Evolutionary conservation across 2,797 vertebrate species (phyloP).

Genomic region (Sus cebifrons): DNA sequence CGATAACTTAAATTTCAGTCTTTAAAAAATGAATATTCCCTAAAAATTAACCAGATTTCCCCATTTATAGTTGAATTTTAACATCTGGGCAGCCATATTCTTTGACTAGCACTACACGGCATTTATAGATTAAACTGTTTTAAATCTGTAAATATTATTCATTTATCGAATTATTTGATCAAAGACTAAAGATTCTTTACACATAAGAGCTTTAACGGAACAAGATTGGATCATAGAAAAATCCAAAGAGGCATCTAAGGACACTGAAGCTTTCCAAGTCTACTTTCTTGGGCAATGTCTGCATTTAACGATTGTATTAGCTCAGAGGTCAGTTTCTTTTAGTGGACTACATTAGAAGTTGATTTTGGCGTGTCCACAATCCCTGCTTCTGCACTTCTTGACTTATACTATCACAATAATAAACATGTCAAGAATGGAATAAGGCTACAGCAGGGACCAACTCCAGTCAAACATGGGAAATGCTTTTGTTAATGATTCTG

Average conservation of each 20-base stretch:
- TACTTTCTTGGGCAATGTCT: background rate
- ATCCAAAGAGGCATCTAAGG: background rate
- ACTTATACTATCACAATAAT: conserved; percentile 19
- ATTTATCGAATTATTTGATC: conserved; percentile 24
- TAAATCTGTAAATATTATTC: background rate
- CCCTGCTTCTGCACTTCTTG: background rate
- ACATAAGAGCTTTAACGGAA: background rate
- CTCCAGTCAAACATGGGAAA: background rate
- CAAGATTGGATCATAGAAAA: background rate
- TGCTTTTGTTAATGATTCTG: conserved; percentile 42
- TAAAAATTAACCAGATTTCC: conserved; percentile 44
- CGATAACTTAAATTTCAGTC: conserved; percentile 32
- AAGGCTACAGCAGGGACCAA: background rate
- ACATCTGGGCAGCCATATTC: background rate
- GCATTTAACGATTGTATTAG: background rate
- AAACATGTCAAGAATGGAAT: conserved; percentile 49
- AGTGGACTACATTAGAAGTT: background rate
- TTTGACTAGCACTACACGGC: background rate
- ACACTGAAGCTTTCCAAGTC: background rate
- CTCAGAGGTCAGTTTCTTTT: background rate
- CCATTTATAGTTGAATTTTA: conserved; percentile 50
- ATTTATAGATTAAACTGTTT: background rate
- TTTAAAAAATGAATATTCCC: conserved; percentile 47
- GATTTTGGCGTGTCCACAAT: background rate
- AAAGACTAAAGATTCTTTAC: background rate